Evolutionary conservation across 2,797 vertebrate species (phyloP), one percentile per base, ranked within the genome.

Genomic region (Sternotherus odoratus): DNA sequence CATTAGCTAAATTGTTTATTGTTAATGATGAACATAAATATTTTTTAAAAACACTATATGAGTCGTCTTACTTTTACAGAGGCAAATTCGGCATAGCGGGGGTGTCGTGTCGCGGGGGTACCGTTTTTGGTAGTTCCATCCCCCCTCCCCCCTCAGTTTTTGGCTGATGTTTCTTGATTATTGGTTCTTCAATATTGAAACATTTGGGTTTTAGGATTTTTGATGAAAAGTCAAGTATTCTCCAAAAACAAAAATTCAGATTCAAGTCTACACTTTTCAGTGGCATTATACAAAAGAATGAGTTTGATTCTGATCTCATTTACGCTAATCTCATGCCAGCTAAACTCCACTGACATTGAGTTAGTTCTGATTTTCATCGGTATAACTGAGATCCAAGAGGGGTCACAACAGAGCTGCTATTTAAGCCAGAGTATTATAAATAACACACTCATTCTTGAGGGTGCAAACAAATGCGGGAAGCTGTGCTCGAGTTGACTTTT

Each of bases 351-450:
- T 94, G 87, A 92, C 79, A 85, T 94, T 82, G 77, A 95, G 90
- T 90, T 90, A 69, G 90, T 92, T 82, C 72, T 75, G 82, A 4
- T 10, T 95, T 93, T 91, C 53, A 69, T 54, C 5, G 16, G 60
- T 91, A 89, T 75, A 48, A 77, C 91, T 92, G 85, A 46, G 90
- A 93, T 51, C 43, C 24, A 48, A 33, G 79, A 5, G 93, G 66
- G 90, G 19, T 69, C 83, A 95, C 49, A 91, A 79, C 66, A 94
- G 93, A 89, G 75, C n/a, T 92, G 75, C 83, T 95, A 91, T 91
- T 94, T 84, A 87, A 94, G 88, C 77, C 23, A 54, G 82, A 97
- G 83, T 56, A 85, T 5, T 46, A 9, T 94, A 94, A 96, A 93
- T 69, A 93, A 56, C 80, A 95, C 0, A 0, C 30, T 94, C 66